phyloP scores from a whole-genome alignment of 2,797 vertebrate species.

The Myotis planiceps region DNA sequence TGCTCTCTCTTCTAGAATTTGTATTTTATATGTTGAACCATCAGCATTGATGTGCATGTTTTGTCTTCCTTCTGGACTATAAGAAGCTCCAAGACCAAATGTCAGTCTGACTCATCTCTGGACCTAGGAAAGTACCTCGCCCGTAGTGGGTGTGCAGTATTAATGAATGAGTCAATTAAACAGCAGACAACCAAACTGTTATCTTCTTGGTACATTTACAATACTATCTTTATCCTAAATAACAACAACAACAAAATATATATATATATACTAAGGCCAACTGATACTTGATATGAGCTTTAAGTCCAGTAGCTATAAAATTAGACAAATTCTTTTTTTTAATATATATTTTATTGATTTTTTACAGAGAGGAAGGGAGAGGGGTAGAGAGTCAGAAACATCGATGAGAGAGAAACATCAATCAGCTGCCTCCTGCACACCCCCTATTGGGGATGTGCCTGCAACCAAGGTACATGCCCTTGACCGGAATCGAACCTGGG shows the following conservation, averaged over 20 bases:
- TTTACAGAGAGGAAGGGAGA: no score
- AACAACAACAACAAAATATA: not conserved
- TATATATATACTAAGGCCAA: not conserved
- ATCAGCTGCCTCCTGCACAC: no score
- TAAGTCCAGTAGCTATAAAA: not conserved
- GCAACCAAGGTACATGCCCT: no score
- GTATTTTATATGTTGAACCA: not conserved
- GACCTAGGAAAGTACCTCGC: not conserved
- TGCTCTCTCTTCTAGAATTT: not conserved
- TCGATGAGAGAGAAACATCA: no score
- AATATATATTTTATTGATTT: no score
- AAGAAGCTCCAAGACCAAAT: not conserved
- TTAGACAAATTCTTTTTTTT: no score
- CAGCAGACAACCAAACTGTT: not conserved
- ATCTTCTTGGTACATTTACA: not conserved
- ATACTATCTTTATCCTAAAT: not conserved
- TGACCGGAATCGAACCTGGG: no score
- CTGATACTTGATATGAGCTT: not conserved
- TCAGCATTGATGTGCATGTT: not conserved
- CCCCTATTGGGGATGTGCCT: no score
- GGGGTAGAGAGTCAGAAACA: no score
- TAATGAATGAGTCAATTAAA: not conserved
- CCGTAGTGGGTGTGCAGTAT: not conserved
- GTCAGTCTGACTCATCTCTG: not conserved
- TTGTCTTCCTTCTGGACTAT: not conserved